phyloP scores from a whole-genome alignment of 2,888 invertebrate genomes.

The Epinotia demarniana region DNA sequence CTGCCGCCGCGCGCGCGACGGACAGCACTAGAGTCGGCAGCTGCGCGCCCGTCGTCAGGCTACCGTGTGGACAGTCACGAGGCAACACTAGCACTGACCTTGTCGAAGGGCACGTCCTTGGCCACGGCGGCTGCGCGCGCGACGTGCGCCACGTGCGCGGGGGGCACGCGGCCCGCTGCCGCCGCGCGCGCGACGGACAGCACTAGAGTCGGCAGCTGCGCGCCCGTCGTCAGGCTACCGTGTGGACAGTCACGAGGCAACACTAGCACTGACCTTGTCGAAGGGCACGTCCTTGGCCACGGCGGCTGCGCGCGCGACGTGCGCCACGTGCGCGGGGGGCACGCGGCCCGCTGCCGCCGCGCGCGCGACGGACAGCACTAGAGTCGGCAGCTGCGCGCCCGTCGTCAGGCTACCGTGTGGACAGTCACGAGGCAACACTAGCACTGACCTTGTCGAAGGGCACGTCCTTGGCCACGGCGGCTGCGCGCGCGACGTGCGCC shows the following conservation, averaged over 20 bases:
- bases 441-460: constrained; percentile 63
- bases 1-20: constrained; percentile 52
- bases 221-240: constrained; percentile 53
- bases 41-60: constrained; percentile 54
- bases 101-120: constrained; percentile 56
- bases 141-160: constrained; percentile 56
- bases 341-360: constrained; percentile 52
- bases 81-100: constrained; percentile 54
- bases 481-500: constrained; percentile 56
- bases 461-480: constrained; percentile 50
- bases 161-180: constrained; percentile 54
- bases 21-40: constrained; percentile 53
- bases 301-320: constrained; percentile 55
- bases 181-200: constrained; percentile 51
- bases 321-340: constrained; percentile 58
- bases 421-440: neutral
- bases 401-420: too few relatives aligned
- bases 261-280: constrained; percentile 59
- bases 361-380: constrained; percentile 51
- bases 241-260: too few relatives aligned
- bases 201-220: constrained; percentile 55
- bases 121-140: constrained; percentile 54
- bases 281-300: constrained; percentile 53
- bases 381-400: constrained; percentile 53
- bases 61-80: too few relatives aligned